Evolutionary conservation across 2,797 vertebrate species (phyloP).

Genomic region (Cynopterus sphinx): DNA sequence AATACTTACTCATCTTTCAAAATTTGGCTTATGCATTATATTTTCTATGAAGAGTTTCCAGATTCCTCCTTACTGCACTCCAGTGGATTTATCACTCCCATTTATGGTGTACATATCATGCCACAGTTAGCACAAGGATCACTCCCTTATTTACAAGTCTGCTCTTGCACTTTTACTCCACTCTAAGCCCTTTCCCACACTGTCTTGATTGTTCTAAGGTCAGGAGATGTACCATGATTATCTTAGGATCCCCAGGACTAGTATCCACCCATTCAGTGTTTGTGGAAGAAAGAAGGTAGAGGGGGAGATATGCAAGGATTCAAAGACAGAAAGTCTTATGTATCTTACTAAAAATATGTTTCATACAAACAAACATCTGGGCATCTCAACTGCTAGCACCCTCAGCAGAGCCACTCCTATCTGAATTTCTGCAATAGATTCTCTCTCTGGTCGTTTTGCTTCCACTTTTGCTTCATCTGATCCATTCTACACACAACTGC

Average conservation of each 20-base stretch:
- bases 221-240: neutral
- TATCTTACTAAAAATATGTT: neutral
- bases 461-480: neutral
- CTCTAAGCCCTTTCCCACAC: neutral
- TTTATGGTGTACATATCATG: neutral
- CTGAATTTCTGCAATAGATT: neutral
- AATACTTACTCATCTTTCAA: slow-evolving; percentile 60
- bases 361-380: neutral
- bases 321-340: neutral
- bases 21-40: neutral
- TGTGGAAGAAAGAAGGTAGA: neutral
- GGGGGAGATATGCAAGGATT: neutral
- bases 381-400: neutral
- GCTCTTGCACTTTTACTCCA: neutral
- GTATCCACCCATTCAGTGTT: neutral
- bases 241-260: neutral
- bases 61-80: neutral
- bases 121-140: neutral
- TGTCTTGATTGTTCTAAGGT: neutral
- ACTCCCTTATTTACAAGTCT: neutral
- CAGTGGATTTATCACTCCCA: neutral
- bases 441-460: neutral
- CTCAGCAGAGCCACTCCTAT: neutral
- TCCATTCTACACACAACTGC: neutral
- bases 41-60: slow-evolving; percentile 41